A percentile compares a stretch with the other conserved stretches of the same genome.
Evolutionary conservation across 2,797 vertebrate genomes (phyloP).

Genomic region (Gallinago solitaria): DNA sequence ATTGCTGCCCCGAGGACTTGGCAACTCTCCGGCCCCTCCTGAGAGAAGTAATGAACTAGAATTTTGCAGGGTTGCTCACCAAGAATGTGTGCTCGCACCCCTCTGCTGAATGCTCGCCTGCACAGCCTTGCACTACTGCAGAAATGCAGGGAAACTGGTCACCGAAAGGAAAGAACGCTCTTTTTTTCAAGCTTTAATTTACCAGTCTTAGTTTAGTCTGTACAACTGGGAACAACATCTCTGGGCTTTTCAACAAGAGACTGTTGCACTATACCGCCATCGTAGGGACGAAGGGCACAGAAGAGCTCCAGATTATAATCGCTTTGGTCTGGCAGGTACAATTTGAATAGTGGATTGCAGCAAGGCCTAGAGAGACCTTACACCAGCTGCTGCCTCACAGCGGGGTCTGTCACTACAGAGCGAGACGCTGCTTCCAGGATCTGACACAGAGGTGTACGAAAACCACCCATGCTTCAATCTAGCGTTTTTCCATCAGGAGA

Average conservation of each 20-base stretch:
- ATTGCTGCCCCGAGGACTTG: slow-evolving; percentile 27
- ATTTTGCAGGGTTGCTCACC: not conserved
- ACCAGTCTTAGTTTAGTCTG: not conserved
- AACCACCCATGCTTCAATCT: not conserved
- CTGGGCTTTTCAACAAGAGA: not conserved
- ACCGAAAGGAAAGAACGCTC: rapidly evolving
- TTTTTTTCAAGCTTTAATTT: not conserved
- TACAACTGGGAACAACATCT: rapidly evolving
- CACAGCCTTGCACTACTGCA: not conserved
- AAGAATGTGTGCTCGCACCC: not conserved
- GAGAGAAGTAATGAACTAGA: not conserved
- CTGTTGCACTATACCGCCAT: not conserved
- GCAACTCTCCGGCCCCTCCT: not conserved
- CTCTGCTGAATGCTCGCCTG: not conserved
- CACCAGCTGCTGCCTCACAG: not conserved
- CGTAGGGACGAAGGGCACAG: not conserved
- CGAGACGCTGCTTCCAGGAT: not conserved
- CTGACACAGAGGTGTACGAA: not conserved
- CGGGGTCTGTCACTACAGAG: not conserved
- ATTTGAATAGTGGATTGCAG: not conserved
- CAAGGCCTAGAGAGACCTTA: not conserved
- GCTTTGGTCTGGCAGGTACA: not conserved
- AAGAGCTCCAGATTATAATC: not conserved
- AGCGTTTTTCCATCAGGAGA: not conserved
- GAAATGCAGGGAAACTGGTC: rapidly evolving